Conservation (phyloP, 2,113 vertebrate species). For the Zosterops lateralis region DNA sequence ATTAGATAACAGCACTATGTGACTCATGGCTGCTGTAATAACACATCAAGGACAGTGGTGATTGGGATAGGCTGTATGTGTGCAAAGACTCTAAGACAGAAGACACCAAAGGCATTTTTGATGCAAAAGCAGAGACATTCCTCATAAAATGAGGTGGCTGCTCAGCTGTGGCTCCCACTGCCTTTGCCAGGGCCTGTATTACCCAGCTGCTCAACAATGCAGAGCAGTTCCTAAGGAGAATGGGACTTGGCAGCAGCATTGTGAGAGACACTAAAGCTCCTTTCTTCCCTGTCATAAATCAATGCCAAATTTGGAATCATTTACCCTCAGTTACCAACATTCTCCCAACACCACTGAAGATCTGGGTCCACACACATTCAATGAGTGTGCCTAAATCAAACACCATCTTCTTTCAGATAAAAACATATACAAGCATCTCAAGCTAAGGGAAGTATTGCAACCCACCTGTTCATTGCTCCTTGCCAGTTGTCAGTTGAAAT, state of each 20-base stretch:
- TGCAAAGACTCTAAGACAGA: not conserved
- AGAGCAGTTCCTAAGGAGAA: not conserved
- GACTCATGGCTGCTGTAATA: not conserved
- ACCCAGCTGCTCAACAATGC: constrained; percentile 3
- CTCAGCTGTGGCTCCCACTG: constrained; percentile 3
- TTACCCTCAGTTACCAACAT: not conserved
- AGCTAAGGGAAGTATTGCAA: not conserved
- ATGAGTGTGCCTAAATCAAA: not conserved
- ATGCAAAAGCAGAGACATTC: not conserved
- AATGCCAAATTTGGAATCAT: not conserved
- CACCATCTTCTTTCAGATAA: not conserved
- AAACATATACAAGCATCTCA: not conserved
- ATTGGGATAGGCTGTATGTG: not conserved
- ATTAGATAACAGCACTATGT: not conserved
- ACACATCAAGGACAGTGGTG: not conserved
- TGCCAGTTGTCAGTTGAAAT: not conserved
- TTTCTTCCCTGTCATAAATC: not conserved
- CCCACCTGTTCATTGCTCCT: not conserved
- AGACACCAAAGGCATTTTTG: not conserved
- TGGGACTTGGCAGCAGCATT: not conserved
- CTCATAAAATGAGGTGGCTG: not conserved
- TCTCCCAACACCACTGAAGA: not conserved
- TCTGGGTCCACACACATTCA: not conserved
- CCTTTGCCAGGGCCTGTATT: not conserved
- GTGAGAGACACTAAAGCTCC: not conserved